A percentile compares a stretch with the other conserved stretches of the same genome.
These are phyloP conservation scores for Orchesella flavescens DNA, from an alignment of 2,888 invertebrate species.

Conservation along the genomic window DNA sequence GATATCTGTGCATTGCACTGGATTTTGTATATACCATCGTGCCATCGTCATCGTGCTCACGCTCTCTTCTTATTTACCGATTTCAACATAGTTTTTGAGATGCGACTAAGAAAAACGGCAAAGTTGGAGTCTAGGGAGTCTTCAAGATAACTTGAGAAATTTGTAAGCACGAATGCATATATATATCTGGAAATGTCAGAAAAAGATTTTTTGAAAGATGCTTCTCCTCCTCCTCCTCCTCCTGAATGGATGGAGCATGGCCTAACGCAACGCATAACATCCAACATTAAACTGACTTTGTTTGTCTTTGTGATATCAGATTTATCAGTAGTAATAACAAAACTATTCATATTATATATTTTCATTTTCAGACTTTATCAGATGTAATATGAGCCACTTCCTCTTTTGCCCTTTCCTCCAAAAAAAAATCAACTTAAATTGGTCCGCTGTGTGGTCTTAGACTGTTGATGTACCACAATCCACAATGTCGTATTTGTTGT, in stretches of 20 bases:
- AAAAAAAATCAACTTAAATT: constrained; percentile 39
- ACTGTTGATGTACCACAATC: constrained; percentile 23
- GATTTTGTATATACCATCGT: too few species aligned
- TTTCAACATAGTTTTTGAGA: constrained; percentile 19
- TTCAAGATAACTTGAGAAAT: constrained; percentile 1
- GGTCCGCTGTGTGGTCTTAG: constrained; percentile 55
- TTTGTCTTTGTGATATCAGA: background rate
- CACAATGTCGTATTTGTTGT: background rate
- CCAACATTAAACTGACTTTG: too few species aligned
- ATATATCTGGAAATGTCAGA: too few species aligned
- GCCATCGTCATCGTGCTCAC: too few species aligned
- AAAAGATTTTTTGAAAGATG: too few species aligned
- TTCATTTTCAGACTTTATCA: constrained; percentile 47
- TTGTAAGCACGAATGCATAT: too few species aligned
- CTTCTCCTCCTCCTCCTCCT: too few species aligned
- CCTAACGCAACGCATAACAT: too few species aligned
- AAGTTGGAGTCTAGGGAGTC: constrained; percentile 43
- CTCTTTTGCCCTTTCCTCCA: constrained; percentile 13
- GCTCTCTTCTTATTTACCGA: constrained; percentile 27
- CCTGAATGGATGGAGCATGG: too few species aligned
- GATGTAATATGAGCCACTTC: constrained; percentile 48
- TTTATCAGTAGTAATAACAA: background rate
- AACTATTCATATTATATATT: constrained; percentile 35
- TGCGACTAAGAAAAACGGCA: constrained; percentile 17
- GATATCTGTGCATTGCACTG: background rate